Conservation (phyloP, 2,888 invertebrate species). For the Halocaridina rubra region DNA sequence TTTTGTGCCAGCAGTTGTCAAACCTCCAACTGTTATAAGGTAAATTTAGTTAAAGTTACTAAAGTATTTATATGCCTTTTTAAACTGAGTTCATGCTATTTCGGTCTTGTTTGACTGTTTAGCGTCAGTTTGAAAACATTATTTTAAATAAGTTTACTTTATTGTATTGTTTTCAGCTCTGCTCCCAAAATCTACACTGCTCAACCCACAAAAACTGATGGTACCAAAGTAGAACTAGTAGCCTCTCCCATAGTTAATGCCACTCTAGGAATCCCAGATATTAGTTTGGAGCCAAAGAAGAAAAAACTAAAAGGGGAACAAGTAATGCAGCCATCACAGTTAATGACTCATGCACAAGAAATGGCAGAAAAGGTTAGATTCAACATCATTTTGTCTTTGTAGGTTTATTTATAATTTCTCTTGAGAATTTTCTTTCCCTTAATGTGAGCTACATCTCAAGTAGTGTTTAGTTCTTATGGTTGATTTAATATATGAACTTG, state of each 20-base stretch:
- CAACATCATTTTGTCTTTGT: too few relatives aligned
- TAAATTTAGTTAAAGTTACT: not conserved
- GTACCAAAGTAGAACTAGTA: not conserved
- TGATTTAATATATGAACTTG: too few relatives aligned
- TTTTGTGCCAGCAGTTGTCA: constrained; percentile 34
- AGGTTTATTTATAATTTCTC: too few relatives aligned
- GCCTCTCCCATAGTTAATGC: not conserved
- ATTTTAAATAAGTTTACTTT: not conserved
- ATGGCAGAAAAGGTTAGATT: constrained; percentile 50
- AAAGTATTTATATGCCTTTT: not conserved
- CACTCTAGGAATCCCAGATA: not conserved
- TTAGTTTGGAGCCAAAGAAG: constrained; percentile 30
- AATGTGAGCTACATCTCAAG: too few relatives aligned
- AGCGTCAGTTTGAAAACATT: too few relatives aligned
- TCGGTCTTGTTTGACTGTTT: too few relatives aligned
- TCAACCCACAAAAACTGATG: constrained; percentile 28
- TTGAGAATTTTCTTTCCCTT: too few relatives aligned
- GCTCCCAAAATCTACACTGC: constrained; percentile 50
- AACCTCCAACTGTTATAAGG: constrained; percentile 48
- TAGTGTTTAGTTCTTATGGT: too few relatives aligned
- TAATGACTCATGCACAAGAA: constrained; percentile 44
- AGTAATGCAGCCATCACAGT: not conserved
- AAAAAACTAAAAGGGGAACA: constrained; percentile 35
- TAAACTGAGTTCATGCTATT: too few relatives aligned
- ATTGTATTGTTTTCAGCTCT: constrained; percentile 11